phyloP scores from a whole-genome alignment of 2,888 invertebrate species.

The Hofmannophila pseudospretella region DNA sequence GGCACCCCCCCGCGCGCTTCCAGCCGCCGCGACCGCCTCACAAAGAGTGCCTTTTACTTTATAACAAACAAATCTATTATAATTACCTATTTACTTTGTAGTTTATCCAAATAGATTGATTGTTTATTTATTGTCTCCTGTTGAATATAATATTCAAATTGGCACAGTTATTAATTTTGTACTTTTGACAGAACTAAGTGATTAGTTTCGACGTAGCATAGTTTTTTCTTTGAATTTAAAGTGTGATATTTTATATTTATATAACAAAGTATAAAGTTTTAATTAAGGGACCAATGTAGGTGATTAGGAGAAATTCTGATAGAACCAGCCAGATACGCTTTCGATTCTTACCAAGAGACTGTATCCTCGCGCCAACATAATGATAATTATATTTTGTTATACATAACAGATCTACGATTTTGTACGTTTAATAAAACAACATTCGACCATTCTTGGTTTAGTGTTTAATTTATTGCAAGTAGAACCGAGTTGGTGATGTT shows the following conservation, averaged over 20 bases:
- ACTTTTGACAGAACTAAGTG: slow-evolving; percentile 71
- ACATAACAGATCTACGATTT: slow-evolving; percentile 55
- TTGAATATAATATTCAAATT: slow-evolving; percentile 72
- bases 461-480: slow-evolving; percentile 56
- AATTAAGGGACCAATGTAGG: slow-evolving; percentile 77
- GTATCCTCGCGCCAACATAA: slow-evolving; percentile 45
- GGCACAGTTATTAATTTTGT: slow-evolving; percentile 74
- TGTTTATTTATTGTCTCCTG: slow-evolving; percentile 75
- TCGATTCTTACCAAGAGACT: slow-evolving; percentile 60
- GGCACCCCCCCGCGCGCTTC: slow-evolving; percentile 47
- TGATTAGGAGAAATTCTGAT: slow-evolving; percentile 75
- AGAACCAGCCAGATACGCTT: slow-evolving; percentile 53
- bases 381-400: slow-evolving; percentile 48
- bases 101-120: slow-evolving; percentile 72
- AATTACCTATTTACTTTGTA: slow-evolving; percentile 69
- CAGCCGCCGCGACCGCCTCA: slow-evolving; percentile 40
- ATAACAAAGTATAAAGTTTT: slow-evolving; percentile 75
- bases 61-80: slow-evolving; percentile 67
- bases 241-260: slow-evolving; percentile 78
- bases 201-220: slow-evolving; percentile 71
- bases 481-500: slow-evolving; percentile 53
- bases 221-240: slow-evolving; percentile 75
- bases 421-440: slow-evolving; percentile 61
- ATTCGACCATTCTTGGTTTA: slow-evolving; percentile 55
- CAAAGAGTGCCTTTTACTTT: slow-evolving; percentile 71